phyloP scores from a whole-genome alignment of 2,113 vertebrate species.

The Etheostoma spectabile region DNA sequence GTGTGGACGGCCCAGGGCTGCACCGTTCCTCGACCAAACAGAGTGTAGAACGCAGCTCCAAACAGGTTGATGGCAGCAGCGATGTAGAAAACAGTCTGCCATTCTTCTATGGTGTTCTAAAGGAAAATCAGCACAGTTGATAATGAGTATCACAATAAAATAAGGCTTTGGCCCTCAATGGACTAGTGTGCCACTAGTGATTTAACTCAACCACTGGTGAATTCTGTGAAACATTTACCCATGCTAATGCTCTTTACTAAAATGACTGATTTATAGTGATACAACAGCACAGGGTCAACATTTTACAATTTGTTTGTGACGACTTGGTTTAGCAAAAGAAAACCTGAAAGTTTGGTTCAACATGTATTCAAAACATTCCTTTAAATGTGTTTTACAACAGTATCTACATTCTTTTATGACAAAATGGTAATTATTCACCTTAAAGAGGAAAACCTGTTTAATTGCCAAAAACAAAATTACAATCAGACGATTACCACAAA shows the following conservation, averaged over 20 bases:
- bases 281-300: too few relatives aligned
- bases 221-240: neutral
- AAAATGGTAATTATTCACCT: too few relatives aligned
- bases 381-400: neutral
- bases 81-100: slow-evolving; percentile 95
- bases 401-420: too few relatives aligned
- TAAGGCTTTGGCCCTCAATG: neutral
- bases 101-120: slow-evolving; percentile 93
- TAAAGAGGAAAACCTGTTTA: too few relatives aligned
- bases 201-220: neutral
- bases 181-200: neutral
- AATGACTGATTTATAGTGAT: too few relatives aligned
- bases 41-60: slow-evolving; percentile 90
- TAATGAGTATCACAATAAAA: neutral
- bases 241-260: too few relatives aligned
- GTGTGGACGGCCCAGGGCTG: slow-evolving; percentile 91
- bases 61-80: slow-evolving; percentile 92
- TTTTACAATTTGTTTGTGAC: too few relatives aligned
- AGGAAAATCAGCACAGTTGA: slow-evolving; percentile 45
- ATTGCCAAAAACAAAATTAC: too few relatives aligned
- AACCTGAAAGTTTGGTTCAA: neutral
- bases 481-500: too few relatives aligned
- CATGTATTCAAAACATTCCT: neutral
- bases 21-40: slow-evolving; percentile 90
- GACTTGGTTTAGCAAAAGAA: neutral